phyloP scores from a whole-genome alignment of 1,140 invertebrate genomes.

The Leucophenga varia region DNA sequence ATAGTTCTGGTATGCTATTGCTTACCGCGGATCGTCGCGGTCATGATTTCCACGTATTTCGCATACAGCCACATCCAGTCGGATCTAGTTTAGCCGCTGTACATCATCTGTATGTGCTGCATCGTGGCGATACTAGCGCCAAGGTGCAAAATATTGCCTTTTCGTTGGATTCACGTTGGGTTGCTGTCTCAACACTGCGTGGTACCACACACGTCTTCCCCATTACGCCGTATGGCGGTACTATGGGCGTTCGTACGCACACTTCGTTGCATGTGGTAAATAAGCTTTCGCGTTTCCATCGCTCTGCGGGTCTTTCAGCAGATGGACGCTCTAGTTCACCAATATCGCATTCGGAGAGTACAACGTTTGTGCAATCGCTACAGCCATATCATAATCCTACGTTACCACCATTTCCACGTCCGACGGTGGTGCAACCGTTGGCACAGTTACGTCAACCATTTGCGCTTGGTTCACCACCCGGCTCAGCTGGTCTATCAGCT shows the following conservation, averaged over 20 bases:
- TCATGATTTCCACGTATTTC: conserved; percentile 95
- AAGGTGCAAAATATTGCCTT: conserved; percentile 86
- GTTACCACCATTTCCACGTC: conserved; percentile 84
- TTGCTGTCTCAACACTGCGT: conserved; percentile 88
- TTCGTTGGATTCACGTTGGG: conserved; percentile 92
- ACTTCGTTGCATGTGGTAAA: conserved; percentile 92
- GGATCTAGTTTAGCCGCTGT: conserved; percentile 85
- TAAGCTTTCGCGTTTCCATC: conserved; percentile 90
- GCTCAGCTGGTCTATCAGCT: conserved; percentile 24
- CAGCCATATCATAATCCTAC: conserved; percentile 85
- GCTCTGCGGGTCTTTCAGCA: conserved; percentile 85
- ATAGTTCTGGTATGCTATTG: conserved; percentile 86
- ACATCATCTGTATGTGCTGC: conserved; percentile 94
- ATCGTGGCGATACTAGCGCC: conserved; percentile 83
- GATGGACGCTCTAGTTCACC: conserved; percentile 78
- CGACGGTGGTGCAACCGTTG: conserved; percentile 74
- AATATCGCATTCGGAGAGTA: conserved; percentile 62
- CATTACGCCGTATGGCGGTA: conserved; percentile 94
- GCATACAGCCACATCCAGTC: conserved; percentile 89
- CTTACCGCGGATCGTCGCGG: conserved; percentile 92
- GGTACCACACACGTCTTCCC: conserved; percentile 98
- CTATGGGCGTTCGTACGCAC: conserved; percentile 88
- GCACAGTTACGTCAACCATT: conserved; percentile 83
- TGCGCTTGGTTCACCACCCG: conserved; percentile 56
- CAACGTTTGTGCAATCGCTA: conserved; percentile 47